phyloP scores from a whole-genome alignment of 2,888 invertebrate genomes.

The Adela reaumurella region DNA sequence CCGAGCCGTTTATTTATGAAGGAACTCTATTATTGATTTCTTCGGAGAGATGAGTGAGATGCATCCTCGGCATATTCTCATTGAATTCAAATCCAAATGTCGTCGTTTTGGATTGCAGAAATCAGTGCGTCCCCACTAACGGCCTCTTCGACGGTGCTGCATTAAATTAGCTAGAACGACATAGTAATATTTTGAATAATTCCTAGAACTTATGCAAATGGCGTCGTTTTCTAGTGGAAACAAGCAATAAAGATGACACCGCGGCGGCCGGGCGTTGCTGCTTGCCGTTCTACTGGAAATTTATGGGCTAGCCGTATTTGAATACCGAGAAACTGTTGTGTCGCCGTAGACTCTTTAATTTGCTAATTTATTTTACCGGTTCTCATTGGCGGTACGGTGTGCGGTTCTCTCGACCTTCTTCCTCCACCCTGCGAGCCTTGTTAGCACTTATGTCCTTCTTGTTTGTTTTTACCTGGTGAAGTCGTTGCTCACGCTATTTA shows the following conservation, averaged over 20 bases:
- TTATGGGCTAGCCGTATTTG: background rate
- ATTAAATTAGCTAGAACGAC: no score
- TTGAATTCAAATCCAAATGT: no score
- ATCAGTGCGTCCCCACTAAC: no score
- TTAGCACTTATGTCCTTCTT: background rate
- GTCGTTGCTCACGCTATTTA: no score
- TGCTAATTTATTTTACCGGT: background rate
- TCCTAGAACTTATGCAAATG: background rate
- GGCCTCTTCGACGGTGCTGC: no score
- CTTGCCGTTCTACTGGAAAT: background rate
- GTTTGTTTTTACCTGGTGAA: no score
- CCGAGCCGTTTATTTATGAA: no score
- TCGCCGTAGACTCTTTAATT: background rate
- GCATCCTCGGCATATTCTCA: no score
- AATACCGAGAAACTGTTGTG: background rate
- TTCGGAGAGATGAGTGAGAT: no score
- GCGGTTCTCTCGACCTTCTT: background rate
- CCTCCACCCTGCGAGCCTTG: background rate
- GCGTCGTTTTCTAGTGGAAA: background rate
- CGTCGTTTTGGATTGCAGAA: no score
- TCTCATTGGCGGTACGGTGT: background rate
- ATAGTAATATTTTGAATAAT: background rate
- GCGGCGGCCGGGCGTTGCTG: background rate
- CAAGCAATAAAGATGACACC: background rate
- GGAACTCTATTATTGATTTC: no score